Evolutionary conservation across 2,888 invertebrate species (phyloP).

Genomic region (Cantharis lateralis): DNA sequence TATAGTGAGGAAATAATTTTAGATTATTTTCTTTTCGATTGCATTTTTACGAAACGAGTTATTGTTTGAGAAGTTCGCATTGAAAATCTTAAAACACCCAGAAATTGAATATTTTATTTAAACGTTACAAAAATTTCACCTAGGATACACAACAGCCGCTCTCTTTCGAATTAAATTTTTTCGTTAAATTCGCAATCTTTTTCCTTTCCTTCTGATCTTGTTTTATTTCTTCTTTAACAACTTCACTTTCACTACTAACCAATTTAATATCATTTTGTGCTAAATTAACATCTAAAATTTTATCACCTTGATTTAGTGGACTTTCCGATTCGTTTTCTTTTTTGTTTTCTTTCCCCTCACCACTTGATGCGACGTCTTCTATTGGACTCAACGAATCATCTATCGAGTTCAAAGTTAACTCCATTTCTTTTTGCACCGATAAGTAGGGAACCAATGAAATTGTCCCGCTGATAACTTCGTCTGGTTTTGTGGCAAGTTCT

Average conservation of each 20-base stretch:
- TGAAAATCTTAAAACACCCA: background rate
- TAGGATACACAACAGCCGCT: background rate
- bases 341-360: background rate
- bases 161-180: background rate
- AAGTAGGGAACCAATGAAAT: slow-evolving; percentile 2
- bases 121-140: background rate
- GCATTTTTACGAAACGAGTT: too few species aligned
- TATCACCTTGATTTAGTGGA: background rate
- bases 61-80: background rate
- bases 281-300: background rate
- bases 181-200: background rate
- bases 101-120: background rate
- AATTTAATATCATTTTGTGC: background rate
- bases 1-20: too few species aligned
- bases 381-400: background rate
- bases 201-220: background rate
- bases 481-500: background rate
- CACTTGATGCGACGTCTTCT: background rate
- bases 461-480: background rate
- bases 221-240: background rate
- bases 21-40: too few species aligned
- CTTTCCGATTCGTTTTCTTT: background rate
- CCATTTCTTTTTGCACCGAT: slow-evolving; percentile 8
- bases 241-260: background rate
- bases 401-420: background rate